Conservation (phyloP, 2,113 vertebrate species). For the Noctilio leporinus region DNA sequence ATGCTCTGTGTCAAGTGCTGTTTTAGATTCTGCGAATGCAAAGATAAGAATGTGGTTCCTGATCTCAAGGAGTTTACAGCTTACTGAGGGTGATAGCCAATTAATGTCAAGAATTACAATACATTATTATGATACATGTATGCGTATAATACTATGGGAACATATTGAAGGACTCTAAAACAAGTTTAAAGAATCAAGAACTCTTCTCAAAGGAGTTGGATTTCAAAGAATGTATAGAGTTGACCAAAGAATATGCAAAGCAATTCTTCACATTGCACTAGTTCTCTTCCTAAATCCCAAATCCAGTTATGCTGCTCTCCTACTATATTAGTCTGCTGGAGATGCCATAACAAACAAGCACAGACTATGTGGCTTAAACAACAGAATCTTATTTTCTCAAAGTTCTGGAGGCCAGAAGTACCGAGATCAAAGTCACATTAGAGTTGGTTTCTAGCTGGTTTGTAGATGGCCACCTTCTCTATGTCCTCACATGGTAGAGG, state of each 20-base stretch:
- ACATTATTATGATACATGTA: background rate
- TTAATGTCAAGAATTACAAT: background rate
- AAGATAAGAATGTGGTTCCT: background rate
- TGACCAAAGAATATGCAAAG: background rate
- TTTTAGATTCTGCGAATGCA: background rate
- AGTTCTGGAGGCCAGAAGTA: background rate
- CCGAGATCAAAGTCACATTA: background rate
- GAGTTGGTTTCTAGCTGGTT: background rate
- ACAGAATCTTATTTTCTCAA: background rate
- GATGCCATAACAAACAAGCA: background rate
- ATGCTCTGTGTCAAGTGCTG: background rate
- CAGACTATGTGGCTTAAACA: background rate
- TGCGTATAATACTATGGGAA: background rate
- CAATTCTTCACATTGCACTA: background rate
- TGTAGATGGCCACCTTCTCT: background rate
- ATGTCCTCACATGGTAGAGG: background rate
- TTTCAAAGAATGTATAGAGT: background rate
- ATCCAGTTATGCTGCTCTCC: background rate
- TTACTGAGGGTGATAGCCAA: background rate
- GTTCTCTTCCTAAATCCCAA: background rate
- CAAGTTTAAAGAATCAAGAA: slow-evolving; percentile 2
- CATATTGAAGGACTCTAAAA: background rate
- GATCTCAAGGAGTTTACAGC: background rate
- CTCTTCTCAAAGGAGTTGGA: background rate
- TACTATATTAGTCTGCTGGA: background rate